Percentiles rank a stretch among this genome's conserved stretches.
Conservation (phyloP, 2,113 vertebrate species). For the Muscicapa adusta region DNA sequence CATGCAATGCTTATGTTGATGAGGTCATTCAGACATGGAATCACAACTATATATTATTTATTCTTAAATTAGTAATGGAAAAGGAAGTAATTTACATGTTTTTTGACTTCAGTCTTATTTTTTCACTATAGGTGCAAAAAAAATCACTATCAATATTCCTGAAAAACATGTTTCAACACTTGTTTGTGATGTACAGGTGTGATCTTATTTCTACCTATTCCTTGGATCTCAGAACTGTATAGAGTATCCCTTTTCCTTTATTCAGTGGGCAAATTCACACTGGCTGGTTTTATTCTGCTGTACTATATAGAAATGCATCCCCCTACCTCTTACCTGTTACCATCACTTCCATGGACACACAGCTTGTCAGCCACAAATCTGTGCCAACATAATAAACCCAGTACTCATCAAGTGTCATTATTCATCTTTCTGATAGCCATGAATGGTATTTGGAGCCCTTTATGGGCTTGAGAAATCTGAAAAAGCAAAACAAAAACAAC, state of each 20-base stretch:
- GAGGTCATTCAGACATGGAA: not conserved
- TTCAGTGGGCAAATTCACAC: accelerated
- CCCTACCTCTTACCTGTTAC: not conserved
- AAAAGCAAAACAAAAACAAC: not conserved
- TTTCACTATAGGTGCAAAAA: not conserved
- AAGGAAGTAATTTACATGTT: not conserved
- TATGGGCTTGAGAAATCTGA: not conserved
- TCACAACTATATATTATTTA: not conserved
- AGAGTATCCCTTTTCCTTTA: not conserved
- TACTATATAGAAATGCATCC: not conserved
- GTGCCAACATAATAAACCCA: not conserved
- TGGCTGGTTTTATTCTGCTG: not conserved
- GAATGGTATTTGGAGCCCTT: not conserved
- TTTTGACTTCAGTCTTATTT: not conserved
- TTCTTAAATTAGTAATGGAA: not conserved
- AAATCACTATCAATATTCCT: not conserved
- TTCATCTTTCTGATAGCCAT: not conserved
- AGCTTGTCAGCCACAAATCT: not conserved
- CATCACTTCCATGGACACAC: not conserved
- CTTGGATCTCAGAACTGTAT: not conserved
- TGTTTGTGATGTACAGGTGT: not conserved
- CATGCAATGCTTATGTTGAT: not conserved
- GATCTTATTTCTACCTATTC: not conserved
- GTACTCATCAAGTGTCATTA: not conserved
- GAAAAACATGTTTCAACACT: not conserved